Conservation (phyloP, 2,113 vertebrate genomes). For the Corvus cornix region DNA sequence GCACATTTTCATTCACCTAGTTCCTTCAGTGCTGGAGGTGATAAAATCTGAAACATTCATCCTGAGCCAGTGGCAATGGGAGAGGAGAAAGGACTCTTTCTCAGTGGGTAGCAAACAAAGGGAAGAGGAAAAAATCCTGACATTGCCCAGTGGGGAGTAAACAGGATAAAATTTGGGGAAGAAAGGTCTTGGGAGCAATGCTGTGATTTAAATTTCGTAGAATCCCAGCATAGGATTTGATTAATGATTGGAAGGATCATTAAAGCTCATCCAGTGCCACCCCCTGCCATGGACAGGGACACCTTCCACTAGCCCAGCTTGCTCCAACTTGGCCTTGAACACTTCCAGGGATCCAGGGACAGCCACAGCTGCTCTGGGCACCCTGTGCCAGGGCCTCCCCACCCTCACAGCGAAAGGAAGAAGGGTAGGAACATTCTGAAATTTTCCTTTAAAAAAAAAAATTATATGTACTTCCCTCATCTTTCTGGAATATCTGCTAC, state of each 20-base stretch:
- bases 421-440: not conserved
- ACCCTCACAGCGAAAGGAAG: not conserved
- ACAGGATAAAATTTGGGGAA: not conserved
- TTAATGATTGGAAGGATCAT: not conserved
- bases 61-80: not conserved
- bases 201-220: not conserved
- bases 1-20: not conserved
- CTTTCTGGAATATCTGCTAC: not conserved
- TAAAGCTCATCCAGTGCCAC: not conserved
- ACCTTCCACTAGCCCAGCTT: fast-evolving
- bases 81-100: not conserved
- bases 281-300: not conserved
- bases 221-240: not conserved
- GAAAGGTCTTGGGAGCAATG: not conserved
- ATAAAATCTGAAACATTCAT: not conserved
- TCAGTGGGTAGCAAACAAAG: not conserved
- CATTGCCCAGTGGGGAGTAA: not conserved
- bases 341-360: not conserved
- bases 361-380: not conserved
- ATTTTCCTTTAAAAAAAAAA: not conserved
- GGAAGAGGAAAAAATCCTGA: not conserved
- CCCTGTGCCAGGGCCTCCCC: not conserved
- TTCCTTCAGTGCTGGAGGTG: not conserved
- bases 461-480: fast-evolving
- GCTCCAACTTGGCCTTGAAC: not conserved